Percentiles rank a stretch among this genome's conserved stretches.
phyloP scores from a whole-genome alignment of 2,797 vertebrate genomes.

The Eulemur mongoz region DNA sequence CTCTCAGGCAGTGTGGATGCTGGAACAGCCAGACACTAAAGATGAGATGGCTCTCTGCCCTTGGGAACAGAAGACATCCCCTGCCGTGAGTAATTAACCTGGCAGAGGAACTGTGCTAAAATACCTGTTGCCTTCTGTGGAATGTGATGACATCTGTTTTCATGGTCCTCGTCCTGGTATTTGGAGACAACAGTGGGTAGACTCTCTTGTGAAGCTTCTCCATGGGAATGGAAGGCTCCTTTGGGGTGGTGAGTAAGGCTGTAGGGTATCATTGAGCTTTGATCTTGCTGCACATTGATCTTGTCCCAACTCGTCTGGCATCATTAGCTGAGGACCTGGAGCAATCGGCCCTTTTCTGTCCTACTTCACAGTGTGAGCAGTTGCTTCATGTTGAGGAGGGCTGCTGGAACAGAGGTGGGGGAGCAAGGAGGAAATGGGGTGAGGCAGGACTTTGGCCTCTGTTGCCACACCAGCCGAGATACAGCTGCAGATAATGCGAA shows the following conservation, averaged over 20 bases:
- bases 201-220: background rate
- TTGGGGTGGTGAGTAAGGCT: background rate
- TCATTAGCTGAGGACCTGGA: background rate
- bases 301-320: background rate
- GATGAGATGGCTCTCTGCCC: background rate
- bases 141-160: background rate
- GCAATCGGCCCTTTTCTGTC: background rate
- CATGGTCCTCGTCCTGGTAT: background rate
- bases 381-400: background rate
- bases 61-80: background rate
- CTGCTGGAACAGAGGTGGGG: background rate
- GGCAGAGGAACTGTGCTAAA: background rate
- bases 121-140: background rate
- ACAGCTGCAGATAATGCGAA: background rate
- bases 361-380: rapidly evolving
- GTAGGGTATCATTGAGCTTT: background rate
- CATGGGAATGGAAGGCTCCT: background rate
- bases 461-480: background rate
- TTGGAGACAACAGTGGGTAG: background rate
- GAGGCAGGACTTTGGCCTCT: background rate
- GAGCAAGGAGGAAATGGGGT: background rate
- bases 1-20: background rate
- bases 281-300: background rate
- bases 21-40: background rate
- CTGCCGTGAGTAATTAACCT: background rate